These are phyloP conservation scores for Desmodus rotundus DNA, from an alignment of 2,113 vertebrate species.

Conservation along the genomic window DNA sequence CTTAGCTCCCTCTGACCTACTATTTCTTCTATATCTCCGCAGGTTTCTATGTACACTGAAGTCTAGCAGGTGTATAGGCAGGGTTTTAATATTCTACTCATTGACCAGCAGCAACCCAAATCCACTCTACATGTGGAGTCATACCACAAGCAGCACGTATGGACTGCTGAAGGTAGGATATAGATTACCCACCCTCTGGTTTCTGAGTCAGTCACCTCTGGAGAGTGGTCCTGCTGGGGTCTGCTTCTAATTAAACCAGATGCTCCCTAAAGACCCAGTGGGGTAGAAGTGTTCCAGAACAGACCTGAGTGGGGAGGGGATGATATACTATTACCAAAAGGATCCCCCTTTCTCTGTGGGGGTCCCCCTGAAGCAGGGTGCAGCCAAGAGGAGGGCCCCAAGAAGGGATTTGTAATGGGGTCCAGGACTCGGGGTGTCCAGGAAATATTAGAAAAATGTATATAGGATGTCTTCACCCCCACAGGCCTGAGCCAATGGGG, in stretches of 20 bases:
- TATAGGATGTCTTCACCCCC: no score
- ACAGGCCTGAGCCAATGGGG: no score
- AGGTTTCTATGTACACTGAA: background rate
- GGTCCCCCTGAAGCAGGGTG: no score
- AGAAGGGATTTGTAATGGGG: no score
- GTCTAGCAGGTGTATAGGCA: background rate
- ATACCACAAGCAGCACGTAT: background rate
- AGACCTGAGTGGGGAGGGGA: no score
- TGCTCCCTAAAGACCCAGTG: background rate
- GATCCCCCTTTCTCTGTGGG: no score
- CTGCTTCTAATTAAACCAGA: background rate
- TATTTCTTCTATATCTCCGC: background rate
- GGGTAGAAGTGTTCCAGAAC: no score
- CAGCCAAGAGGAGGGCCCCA: no score
- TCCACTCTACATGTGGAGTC: background rate
- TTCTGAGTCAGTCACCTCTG: background rate
- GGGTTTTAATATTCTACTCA: background rate
- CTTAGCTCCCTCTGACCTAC: background rate
- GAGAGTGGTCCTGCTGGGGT: background rate
- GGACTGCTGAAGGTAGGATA: background rate
- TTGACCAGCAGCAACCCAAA: background rate
- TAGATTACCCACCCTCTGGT: background rate
- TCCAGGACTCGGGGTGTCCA: no score
- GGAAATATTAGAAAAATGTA: no score
- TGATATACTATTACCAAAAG: no score